These are phyloP conservation scores for Aphidius colemani DNA, from an alignment of 2,888 invertebrate species.

Conservation along the genomic window DNA sequence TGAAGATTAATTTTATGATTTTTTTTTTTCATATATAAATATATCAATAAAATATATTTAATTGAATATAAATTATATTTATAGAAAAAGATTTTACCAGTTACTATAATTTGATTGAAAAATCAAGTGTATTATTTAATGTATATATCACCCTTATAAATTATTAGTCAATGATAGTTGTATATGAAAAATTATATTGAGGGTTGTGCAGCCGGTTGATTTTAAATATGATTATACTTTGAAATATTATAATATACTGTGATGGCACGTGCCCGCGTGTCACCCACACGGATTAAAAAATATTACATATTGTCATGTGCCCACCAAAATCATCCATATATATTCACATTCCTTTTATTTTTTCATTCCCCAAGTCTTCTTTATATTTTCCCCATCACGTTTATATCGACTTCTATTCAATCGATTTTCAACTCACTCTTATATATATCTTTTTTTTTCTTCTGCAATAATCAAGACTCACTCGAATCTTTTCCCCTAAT, in stretches of 20 bases:
- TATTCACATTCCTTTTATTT: conserved; percentile 17
- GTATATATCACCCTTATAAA: conserved; percentile 11
- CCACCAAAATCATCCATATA: neutral
- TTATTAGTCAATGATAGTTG: conserved; percentile 10
- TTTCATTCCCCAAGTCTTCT: too few relatives aligned
- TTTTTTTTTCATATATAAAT: too few relatives aligned
- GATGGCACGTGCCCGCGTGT: conserved; percentile 55
- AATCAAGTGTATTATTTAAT: conserved; percentile 32
- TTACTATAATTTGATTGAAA: conserved; percentile 52
- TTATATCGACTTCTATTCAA: neutral
- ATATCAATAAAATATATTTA: too few relatives aligned
- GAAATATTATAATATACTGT: conserved; percentile 39
- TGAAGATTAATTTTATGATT: neutral
- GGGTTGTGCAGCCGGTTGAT: conserved; percentile 30
- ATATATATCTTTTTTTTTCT: neutral
- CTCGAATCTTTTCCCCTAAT: neutral
- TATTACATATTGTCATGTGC: conserved; percentile 48
- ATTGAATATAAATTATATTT: too few relatives aligned
- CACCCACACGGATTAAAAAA: conserved; percentile 57
- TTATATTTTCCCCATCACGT: too few relatives aligned
- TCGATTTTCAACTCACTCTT: neutral
- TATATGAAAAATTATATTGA: conserved; percentile 9
- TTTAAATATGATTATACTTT: conserved; percentile 53
- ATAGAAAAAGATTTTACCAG: too few relatives aligned
- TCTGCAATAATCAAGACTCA: neutral